A percentile compares a stretch with the other conserved stretches of the same genome.
Conservation (phyloP, 1,140 invertebrate genomes). For the Caenorhabditis brenneri region DNA sequence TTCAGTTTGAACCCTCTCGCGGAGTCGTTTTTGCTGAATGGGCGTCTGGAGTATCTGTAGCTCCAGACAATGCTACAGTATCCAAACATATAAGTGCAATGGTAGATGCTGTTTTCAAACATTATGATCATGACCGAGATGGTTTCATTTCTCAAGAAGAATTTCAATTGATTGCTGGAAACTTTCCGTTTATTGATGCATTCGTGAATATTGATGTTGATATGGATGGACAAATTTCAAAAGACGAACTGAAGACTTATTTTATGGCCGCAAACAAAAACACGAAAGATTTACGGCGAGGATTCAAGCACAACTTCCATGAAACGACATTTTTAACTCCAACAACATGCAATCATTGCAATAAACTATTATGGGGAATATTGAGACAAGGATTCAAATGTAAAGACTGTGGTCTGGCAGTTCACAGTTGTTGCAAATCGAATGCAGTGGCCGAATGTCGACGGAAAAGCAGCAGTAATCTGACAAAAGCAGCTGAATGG, state of each 20-base stretch:
- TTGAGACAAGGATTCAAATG: constrained; percentile 77
- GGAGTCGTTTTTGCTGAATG: constrained; percentile 75
- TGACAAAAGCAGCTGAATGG: constrained; percentile 27
- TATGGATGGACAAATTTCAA: constrained; percentile 75
- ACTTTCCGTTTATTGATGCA: constrained; percentile 76
- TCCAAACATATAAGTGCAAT: constrained; percentile 76
- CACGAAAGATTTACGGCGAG: constrained; percentile 72
- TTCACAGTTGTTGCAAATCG: constrained; percentile 66
- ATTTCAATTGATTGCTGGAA: constrained; percentile 75
- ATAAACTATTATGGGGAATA: constrained; percentile 76
- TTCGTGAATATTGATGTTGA: constrained; percentile 75
- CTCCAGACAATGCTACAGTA: constrained; percentile 73
- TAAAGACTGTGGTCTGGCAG: constrained; percentile 72
- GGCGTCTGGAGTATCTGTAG: constrained; percentile 73
- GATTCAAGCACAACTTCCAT: constrained; percentile 76
- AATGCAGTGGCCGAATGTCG: constrained; percentile 63
- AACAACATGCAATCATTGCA: constrained; percentile 76
- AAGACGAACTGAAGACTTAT: constrained; percentile 75
- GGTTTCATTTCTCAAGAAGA: constrained; percentile 74
- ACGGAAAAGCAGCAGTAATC: constrained; percentile 25
- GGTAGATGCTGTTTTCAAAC: constrained; percentile 76
- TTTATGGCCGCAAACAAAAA: constrained; percentile 75
- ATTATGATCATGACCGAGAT: constrained; percentile 76
- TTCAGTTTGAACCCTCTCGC: constrained; percentile 73
- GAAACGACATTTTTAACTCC: constrained; percentile 77